These are phyloP conservation scores for Papilio gigon DNA, from an alignment of 2,888 invertebrate genomes.

Conservation along the genomic window DNA sequence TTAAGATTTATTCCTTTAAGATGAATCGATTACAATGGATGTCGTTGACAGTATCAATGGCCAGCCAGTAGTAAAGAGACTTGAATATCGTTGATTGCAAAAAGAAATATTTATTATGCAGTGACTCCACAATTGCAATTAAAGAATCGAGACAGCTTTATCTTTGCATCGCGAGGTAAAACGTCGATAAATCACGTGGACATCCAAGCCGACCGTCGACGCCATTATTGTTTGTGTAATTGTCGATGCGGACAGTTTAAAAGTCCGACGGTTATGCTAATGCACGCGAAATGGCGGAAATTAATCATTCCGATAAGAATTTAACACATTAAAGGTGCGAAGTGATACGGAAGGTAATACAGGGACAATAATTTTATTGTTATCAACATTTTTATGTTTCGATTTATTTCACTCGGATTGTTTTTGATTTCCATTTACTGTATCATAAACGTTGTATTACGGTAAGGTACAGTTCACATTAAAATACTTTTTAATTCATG, in stretches of 20 bases:
- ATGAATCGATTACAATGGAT: constrained; percentile 7
- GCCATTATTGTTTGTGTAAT: constrained; percentile 76
- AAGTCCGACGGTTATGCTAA: constrained; percentile 65
- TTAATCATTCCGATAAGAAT: constrained; percentile 61
- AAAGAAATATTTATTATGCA: constrained; percentile 14
- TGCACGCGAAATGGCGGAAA: constrained; percentile 61
- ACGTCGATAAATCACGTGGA: constrained; percentile 56
- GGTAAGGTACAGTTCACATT: constrained; percentile 31
- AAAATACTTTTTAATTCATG: constrained; percentile 37
- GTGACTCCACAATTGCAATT: constrained; percentile 32
- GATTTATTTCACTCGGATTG: constrained; percentile 1
- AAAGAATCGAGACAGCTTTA: constrained; percentile 43
- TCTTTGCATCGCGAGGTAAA: constrained; percentile 56
- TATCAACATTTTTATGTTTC: constrained; percentile 9
- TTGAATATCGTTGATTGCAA: constrained; percentile 34
- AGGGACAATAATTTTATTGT: constrained; percentile 27
- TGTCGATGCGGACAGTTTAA: constrained; percentile 60
- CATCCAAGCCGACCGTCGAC: constrained; percentile 61
- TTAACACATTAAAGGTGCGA: constrained; percentile 37
- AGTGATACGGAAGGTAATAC: constrained; percentile 20
- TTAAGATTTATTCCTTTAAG: constrained; percentile 6
- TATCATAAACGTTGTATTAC: neutral
- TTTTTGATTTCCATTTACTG: constrained; percentile 28
- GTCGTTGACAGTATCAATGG: neutral
- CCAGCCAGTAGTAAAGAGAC: neutral